Percentiles rank a stretch among this genome's conserved stretches.
Conservation (phyloP, 2,113 vertebrate species). For the Saccopteryx leptura region DNA sequence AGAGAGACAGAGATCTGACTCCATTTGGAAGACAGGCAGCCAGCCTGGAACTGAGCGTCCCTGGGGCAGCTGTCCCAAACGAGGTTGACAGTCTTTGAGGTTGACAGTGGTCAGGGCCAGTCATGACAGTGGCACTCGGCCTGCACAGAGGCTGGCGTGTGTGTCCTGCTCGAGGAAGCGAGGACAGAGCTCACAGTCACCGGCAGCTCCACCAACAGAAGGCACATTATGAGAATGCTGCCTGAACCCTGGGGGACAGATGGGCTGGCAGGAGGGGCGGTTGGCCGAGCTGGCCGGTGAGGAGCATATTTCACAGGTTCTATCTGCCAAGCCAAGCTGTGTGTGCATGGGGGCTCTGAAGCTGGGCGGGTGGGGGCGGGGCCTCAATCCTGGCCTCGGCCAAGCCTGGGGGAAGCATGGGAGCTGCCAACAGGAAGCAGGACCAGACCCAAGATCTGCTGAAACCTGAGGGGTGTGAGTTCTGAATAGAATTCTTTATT, state of each 20-base stretch:
- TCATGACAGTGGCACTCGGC: rapidly evolving
- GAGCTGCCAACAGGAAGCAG: background rate
- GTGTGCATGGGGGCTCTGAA: rapidly evolving
- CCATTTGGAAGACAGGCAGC: background rate
- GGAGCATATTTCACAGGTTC: background rate
- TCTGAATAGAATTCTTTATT: background rate
- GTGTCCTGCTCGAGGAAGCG: background rate
- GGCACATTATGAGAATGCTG: rapidly evolving
- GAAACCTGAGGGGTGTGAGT: too few species aligned
- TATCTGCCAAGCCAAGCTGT: background rate
- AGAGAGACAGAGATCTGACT: rapidly evolving
- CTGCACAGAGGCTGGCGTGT: background rate
- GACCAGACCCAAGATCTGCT: background rate
- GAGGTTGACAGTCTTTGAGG: background rate
- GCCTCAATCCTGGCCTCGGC: background rate
- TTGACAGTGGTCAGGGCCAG: background rate
- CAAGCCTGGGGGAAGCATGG: background rate
- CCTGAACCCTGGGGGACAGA: background rate
- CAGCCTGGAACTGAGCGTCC: rapidly evolving
- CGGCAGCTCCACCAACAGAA: rapidly evolving
- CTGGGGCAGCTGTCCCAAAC: background rate
- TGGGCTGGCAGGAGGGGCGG: background rate
- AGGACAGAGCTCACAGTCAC: background rate
- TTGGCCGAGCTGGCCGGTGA: background rate
- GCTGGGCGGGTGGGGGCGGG: too few species aligned